Conservation (phyloP, 2,888 invertebrate genomes). For the Trachelus troglodyta region DNA sequence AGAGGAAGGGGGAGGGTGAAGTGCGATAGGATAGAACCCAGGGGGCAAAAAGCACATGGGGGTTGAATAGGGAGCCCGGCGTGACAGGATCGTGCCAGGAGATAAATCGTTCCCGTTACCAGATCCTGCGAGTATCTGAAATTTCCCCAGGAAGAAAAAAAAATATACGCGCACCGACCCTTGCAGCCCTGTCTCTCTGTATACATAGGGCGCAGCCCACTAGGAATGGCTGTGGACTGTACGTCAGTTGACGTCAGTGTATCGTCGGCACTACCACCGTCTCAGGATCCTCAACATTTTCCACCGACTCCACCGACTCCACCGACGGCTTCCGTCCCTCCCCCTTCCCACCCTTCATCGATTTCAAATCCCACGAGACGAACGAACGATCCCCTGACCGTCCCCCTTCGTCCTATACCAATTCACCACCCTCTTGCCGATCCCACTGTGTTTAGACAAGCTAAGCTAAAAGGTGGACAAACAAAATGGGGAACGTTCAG, state of each 20-base stretch:
- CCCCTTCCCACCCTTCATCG: neutral
- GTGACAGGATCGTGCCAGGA: conserved; percentile 10
- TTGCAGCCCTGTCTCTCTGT: too few relatives aligned
- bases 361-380: conserved; percentile 2
- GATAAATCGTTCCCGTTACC: conserved; percentile 47
- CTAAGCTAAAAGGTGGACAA: too few relatives aligned
- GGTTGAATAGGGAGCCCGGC: conserved; percentile 1
- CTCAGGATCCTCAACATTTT: too few relatives aligned
- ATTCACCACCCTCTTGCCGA: neutral
- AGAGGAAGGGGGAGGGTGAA: conserved; percentile 23
- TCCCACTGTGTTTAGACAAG: too few relatives aligned
- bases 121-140: conserved; percentile 1
- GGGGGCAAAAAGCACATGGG: conserved; percentile 5
- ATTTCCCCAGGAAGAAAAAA: too few relatives aligned
- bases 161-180: too few relatives aligned
- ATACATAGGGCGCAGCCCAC: too few relatives aligned
- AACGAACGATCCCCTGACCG: neutral
- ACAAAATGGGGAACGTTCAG: too few relatives aligned
- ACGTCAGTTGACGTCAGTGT: too few relatives aligned
- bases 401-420: neutral
- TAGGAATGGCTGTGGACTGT: too few relatives aligned
- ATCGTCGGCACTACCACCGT: too few relatives aligned
- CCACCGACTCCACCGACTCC: too few relatives aligned
- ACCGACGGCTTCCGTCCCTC: neutral
- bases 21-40: neutral